These are phyloP conservation scores for Peromyscus californicus DNA, from an alignment of 2,113 vertebrate genomes.

Conservation along the genomic window DNA sequence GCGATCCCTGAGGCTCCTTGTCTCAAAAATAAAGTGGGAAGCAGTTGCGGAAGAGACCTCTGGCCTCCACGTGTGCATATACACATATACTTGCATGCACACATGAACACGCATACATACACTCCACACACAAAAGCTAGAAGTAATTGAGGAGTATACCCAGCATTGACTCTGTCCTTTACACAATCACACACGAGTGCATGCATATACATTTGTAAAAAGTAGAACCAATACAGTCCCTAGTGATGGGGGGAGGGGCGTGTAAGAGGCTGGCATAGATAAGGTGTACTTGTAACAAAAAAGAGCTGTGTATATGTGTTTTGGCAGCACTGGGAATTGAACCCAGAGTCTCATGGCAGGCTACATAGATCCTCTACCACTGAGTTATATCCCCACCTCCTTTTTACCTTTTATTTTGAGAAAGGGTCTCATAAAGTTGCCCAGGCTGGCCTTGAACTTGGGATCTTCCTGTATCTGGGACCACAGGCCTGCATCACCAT, in stretches of 20 bases:
- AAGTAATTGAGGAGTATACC: background rate
- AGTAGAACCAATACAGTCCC: background rate
- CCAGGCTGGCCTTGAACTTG: background rate
- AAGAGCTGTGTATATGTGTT: background rate
- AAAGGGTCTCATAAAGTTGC: background rate
- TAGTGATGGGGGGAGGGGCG: background rate
- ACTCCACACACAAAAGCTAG: background rate
- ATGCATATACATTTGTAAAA: background rate
- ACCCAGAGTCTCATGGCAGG: background rate
- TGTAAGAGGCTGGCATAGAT: background rate
- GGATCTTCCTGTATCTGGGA: no score
- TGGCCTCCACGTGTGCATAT: background rate
- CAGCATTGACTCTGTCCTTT: background rate
- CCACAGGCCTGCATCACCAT: no score
- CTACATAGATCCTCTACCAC: background rate
- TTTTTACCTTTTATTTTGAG: background rate
- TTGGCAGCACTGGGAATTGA: background rate
- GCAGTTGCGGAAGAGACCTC: background rate
- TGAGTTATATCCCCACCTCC: background rate
- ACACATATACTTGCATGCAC: background rate
- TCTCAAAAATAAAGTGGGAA: background rate
- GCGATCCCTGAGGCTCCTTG: background rate
- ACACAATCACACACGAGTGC: background rate
- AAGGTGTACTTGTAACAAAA: background rate
- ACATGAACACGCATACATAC: background rate